These are phyloP conservation scores for Hoplostethus atlanticus DNA, from an alignment of 2,797 vertebrate genomes.

Conservation along the genomic window DNA sequence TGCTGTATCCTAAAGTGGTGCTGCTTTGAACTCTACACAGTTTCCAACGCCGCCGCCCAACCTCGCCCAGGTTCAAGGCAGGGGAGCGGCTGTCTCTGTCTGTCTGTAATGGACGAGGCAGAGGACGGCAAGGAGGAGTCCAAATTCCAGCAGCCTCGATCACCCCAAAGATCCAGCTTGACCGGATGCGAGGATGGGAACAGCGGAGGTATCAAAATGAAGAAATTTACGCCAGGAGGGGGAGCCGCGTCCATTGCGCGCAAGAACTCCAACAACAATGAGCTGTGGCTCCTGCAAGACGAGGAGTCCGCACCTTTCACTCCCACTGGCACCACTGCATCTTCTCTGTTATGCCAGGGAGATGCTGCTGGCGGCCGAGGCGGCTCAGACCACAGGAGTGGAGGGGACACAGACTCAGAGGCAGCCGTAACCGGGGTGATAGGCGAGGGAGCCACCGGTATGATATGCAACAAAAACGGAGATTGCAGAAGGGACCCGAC, in stretches of 20 bases:
- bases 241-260: slow-evolving; percentile 78
- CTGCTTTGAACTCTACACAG: slow-evolving; percentile 58
- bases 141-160: slow-evolving; percentile 76
- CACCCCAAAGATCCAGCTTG: slow-evolving; percentile 38
- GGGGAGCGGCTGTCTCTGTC: slow-evolving; percentile 32
- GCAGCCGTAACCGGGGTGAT: slow-evolving; percentile 38
- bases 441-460: slow-evolving; percentile 69
- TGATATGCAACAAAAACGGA: slow-evolving; percentile 90
- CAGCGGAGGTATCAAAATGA: slow-evolving; percentile 77
- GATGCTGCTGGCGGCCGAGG: slow-evolving; percentile 63
- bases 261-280: slow-evolving; percentile 80
- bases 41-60: slow-evolving; percentile 56
- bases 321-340: slow-evolving; percentile 59
- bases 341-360: slow-evolving; percentile 65
- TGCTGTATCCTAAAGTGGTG: slow-evolving; percentile 57
- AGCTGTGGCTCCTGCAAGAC: slow-evolving; percentile 72
- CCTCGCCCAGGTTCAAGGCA: slow-evolving; percentile 63
- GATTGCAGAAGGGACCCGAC: slow-evolving; percentile 86
- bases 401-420: slow-evolving; percentile 50
- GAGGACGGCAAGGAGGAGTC: slow-evolving; percentile 82
- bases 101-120: slow-evolving; percentile 74
- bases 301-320: slow-evolving; percentile 70
- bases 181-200: slow-evolving; percentile 64
- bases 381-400: slow-evolving; percentile 45
- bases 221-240: slow-evolving; percentile 78